Percentiles rank a stretch among this genome's conserved stretches.
Conservation (phyloP, 2,113 vertebrate species). For the Pseudorasbora parva region DNA sequence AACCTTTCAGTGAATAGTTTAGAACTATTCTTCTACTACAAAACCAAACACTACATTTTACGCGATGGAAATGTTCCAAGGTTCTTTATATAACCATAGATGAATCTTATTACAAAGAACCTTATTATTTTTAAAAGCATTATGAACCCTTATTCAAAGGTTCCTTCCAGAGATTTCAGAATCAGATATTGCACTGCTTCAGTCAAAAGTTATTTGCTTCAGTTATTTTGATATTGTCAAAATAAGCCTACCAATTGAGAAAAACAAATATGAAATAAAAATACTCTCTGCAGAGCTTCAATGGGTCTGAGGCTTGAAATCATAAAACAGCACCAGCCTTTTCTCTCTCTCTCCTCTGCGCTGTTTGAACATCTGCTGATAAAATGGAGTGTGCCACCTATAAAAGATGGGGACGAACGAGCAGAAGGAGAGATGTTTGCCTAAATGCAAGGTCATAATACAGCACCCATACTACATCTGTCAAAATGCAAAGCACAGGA, state of each 20-base stretch:
- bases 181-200: constrained; percentile 42
- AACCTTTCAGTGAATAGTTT: no score
- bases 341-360: not conserved
- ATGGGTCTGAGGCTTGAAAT: not conserved
- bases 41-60: no score
- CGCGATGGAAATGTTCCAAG: no score
- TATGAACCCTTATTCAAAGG: constrained; percentile 26
- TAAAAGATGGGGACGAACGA: not conserved
- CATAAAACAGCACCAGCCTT: not conserved
- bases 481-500: not conserved
- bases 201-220: no score
- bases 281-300: not conserved
- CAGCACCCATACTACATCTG: not conserved
- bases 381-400: constrained; percentile 5
- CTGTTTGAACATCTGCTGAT: constrained; percentile 35
- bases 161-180: constrained; percentile 30
- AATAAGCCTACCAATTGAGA: not conserved
- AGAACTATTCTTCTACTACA: no score
- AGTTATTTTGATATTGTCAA: no score
- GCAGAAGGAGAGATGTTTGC: constrained; percentile 25
- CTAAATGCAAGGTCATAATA: constrained; percentile 40
- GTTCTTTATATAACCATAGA: no score
- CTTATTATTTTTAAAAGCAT: no score
- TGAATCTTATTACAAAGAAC: no score
- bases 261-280: not conserved